Percentiles rank a stretch among this genome's conserved stretches.
These are phyloP conservation scores for Aplochiton taeniatus DNA, from an alignment of 2,797 vertebrate species.

Conservation along the genomic window DNA sequence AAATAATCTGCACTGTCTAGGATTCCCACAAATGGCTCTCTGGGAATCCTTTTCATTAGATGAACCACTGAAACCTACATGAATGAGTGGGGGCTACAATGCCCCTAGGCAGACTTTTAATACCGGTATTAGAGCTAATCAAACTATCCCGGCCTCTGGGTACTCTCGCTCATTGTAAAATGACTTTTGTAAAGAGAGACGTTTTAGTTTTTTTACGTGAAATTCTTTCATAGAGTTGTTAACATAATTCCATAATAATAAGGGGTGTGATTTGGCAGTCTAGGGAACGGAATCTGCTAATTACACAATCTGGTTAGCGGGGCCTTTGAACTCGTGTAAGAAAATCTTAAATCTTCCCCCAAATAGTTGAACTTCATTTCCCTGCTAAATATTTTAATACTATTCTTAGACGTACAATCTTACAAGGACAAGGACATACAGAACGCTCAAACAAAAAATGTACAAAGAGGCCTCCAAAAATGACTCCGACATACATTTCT, in stretches of 20 bases:
- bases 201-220: constrained; percentile 6
- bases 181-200: constrained; percentile 20
- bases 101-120: constrained; percentile 33
- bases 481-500: neutral
- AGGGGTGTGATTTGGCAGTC: constrained; percentile 3
- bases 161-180: constrained; percentile 14
- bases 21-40: constrained; percentile 51
- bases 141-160: constrained; percentile 10
- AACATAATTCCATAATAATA: constrained; percentile 42
- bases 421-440: constrained; percentile 2
- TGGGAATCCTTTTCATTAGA: constrained; percentile 41
- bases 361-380: constrained; percentile 26
- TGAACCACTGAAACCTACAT: constrained; percentile 49
- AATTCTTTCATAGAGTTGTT: constrained; percentile 19
- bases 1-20: constrained; percentile 43
- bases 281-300: constrained; percentile 11
- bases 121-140: constrained; percentile 28
- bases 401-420: constrained; percentile 9
- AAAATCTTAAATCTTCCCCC: constrained; percentile 32
- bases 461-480: neutral
- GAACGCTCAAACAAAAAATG: neutral
- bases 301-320: constrained; percentile 16
- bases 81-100: constrained; percentile 41
- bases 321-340: constrained; percentile 20
- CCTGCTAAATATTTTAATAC: neutral